Percentiles rank a stretch among this genome's conserved stretches.
These are phyloP conservation scores for Pollimyrus isidori DNA, from an alignment of 2,113 vertebrate genomes.

Conservation along the genomic window DNA sequence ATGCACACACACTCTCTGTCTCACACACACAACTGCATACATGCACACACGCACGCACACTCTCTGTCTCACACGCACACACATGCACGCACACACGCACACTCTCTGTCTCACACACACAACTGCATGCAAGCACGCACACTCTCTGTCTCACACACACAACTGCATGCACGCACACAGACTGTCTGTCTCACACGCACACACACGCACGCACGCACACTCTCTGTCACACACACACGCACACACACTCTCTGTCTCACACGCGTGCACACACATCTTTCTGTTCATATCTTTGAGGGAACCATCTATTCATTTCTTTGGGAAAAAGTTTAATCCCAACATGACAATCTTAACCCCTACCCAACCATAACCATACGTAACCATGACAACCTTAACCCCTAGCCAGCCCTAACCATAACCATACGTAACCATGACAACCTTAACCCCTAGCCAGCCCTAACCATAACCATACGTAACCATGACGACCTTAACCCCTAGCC, in stretches of 20 bases:
- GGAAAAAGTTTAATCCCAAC: neutral
- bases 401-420: too few relatives aligned
- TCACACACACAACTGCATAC: too few relatives aligned
- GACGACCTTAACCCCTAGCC: neutral
- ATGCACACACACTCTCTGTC: too few relatives aligned
- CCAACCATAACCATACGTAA: neutral
- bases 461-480: neutral
- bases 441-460: neutral
- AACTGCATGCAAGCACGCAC: neutral
- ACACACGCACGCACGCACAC: too few relatives aligned
- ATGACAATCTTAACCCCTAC: neutral
- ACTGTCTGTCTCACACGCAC: too few relatives aligned
- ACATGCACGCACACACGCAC: too few relatives aligned
- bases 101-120: neutral
- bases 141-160: neutral
- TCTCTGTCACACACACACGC: too few relatives aligned
- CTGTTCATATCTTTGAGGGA: neutral
- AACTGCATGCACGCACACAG: too few relatives aligned
- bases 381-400: neutral
- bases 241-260: too few relatives aligned
- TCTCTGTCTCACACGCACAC: too few relatives aligned
- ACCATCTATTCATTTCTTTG: neutral
- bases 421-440: too few relatives aligned
- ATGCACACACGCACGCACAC: neutral
- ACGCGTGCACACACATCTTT: neutral